Evolutionary conservation across 2,888 invertebrate genomes (phyloP), one percentile per base, ranked within the genome.

Genomic region (Thera obeliscata): DNA sequence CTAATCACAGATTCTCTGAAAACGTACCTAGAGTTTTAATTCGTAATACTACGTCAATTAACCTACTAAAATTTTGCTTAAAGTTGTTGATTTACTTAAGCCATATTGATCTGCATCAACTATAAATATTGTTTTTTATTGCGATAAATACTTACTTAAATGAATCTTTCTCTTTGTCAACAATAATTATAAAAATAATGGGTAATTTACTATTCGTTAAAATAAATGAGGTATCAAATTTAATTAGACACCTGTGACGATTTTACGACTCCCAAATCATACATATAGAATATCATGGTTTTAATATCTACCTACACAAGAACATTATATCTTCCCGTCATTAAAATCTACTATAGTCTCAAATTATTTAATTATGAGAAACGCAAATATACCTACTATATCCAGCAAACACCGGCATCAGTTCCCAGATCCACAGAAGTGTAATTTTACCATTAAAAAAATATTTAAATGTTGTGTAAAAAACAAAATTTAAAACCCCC

Each of bases 171-270:
- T 38, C 36, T 55, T 65, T 64, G 59, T 59, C 52, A 66, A 62
- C 59, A 62, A 69, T 52, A 52, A 22, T 63, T 61, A 63, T 60
- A 56, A 56, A 66, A 66, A 63, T 63, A 62, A 71, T 67, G 49
- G 22, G 12, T 67, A 58, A 63, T 69, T 69, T 67, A 54, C 55
- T 50, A 59, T 67, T 67, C 63, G 67, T 72, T 69, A 69, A 67
- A 68, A 70, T 68, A 63, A 64, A 70, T 65, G 60, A 61, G 50
- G 66, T 68, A 75, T 73, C 72, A 67, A 58, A 73, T 75, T 75
- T 71, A 73, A 75, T 75, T 66, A 71, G 69, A 71, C 73, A 71
- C 75, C 72, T 74, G 73, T 70, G 72, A 73, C 63, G 70, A 73
- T 74, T 75, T 75, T 72, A 75, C 72, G 75, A 73, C 56, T 69